A percentile compares a stretch with the other conserved stretches of the same genome.
Conservation (phyloP, 1,140 invertebrate genomes). For the Drosophila cardini region DNA sequence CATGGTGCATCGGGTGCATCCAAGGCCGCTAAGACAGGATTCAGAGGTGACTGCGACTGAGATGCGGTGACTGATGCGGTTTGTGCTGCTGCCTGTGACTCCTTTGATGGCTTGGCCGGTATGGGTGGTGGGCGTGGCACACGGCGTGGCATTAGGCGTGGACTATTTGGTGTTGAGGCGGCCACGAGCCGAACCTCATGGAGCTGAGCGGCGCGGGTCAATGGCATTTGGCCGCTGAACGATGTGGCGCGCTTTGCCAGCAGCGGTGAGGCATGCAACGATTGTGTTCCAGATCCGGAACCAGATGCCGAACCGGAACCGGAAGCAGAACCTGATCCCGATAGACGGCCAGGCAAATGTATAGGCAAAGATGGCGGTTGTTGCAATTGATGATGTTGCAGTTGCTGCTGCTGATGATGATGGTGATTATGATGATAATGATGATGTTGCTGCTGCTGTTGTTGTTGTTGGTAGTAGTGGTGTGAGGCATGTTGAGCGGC, state of each 20-base stretch:
- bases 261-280: slow-evolving; percentile 72
- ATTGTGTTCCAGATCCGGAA: slow-evolving; percentile 61
- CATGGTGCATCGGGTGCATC: slow-evolving; percentile 77
- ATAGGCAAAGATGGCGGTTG: slow-evolving; percentile 70
- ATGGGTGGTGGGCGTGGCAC: slow-evolving; percentile 86
- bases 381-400: slow-evolving; percentile 45
- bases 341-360: slow-evolving; percentile 34
- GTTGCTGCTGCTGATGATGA: slow-evolving; percentile 55
- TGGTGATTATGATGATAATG: slow-evolving; percentile 13
- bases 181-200: slow-evolving; percentile 62
- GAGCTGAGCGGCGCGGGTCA: slow-evolving; percentile 52
- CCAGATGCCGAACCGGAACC: slow-evolving; percentile 27
- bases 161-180: slow-evolving; percentile 89
- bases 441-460: slow-evolving; percentile 48
- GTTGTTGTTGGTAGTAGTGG: slow-evolving; percentile 57
- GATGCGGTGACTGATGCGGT: neutral
- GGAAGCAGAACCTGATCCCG: slow-evolving; percentile 38
- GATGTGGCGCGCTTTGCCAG: slow-evolving; percentile 80
- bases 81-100: slow-evolving; percentile 12
- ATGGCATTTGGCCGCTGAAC: slow-evolving; percentile 76
- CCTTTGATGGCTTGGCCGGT: slow-evolving; percentile 78
- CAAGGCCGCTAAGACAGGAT: slow-evolving; percentile 65
- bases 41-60: slow-evolving; percentile 10
- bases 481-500: slow-evolving; percentile 47
- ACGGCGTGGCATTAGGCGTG: slow-evolving; percentile 88